Percentiles rank a stretch among this genome's conserved stretches.
Conservation (phyloP, 2,797 vertebrate genomes). For the Enteromius afrohamiltoni region DNA sequence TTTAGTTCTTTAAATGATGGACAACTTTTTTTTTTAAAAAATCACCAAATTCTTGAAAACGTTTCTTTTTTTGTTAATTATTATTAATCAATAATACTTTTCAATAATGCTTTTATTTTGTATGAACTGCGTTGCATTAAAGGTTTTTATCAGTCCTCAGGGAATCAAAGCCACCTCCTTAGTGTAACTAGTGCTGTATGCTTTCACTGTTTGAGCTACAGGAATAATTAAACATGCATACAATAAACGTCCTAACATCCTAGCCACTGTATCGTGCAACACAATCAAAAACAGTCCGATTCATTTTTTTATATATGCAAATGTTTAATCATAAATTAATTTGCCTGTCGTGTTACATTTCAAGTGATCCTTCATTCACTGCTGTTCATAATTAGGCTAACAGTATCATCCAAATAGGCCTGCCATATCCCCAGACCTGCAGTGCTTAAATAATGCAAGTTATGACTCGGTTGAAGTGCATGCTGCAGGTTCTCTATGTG, state of each 20-base stretch:
- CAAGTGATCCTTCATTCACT: neutral
- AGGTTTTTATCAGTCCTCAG: neutral
- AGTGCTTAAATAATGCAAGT: neutral
- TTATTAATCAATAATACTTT: neutral
- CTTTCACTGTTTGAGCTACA: neutral
- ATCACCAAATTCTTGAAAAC: too few relatives aligned
- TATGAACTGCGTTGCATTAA: neutral
- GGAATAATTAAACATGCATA: neutral
- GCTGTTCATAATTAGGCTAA: neutral
- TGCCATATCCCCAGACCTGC: constrained; percentile 3
- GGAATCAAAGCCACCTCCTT: neutral
- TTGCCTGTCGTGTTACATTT: neutral
- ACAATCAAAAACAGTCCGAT: neutral
- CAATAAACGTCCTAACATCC: neutral
- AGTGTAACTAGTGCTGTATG: too few relatives aligned
- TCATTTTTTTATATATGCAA: neutral
- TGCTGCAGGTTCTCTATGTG: constrained; percentile 27
- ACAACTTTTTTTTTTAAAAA: too few relatives aligned
- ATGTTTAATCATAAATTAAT: neutral
- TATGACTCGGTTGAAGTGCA: neutral
- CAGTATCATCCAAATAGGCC: neutral
- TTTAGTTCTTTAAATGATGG: too few relatives aligned
- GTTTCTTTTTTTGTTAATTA: too few relatives aligned
- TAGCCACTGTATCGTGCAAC: neutral
- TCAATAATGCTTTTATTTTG: neutral